These are phyloP conservation scores for Sarcophaga caerulescens DNA, from an alignment of 2,888 invertebrate species.

Conservation along the genomic window DNA sequence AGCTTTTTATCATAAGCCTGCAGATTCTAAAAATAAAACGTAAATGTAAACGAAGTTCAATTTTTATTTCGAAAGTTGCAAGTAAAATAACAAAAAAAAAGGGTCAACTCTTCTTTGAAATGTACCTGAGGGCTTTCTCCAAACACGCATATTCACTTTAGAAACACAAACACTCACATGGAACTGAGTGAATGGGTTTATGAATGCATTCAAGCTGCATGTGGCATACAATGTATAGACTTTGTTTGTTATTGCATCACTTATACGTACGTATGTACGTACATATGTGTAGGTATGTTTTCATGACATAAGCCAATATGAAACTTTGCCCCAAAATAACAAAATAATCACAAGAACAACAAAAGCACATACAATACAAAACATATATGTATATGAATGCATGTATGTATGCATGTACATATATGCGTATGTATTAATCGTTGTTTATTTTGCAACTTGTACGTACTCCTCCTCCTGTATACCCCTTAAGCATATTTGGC, in stretches of 20 bases:
- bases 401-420: not conserved
- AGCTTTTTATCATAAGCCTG: slow-evolving; percentile 57
- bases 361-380: not conserved
- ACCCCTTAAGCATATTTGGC: slow-evolving; percentile 31
- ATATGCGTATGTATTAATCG: not conserved
- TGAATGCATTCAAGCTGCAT: no score
- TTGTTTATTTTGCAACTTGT: slow-evolving; percentile 10
- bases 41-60: slow-evolving; percentile 31
- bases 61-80: slow-evolving; percentile 11
- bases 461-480: not conserved
- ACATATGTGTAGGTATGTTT: not conserved
- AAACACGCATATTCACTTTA: not conserved
- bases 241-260: no score
- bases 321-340: not conserved
- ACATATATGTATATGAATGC: not conserved
- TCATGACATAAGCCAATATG: not conserved
- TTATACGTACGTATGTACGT: not conserved
- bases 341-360: not conserved
- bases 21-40: slow-evolving; percentile 27
- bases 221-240: no score
- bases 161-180: no score
- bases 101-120: slow-evolving; percentile 36
- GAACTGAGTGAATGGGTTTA: no score
- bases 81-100: slow-evolving; percentile 9
- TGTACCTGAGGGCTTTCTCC: slow-evolving; percentile 31